A percentile compares a stretch with the other conserved stretches of the same genome.
These are phyloP conservation scores for Pteria penguin DNA, from an alignment of 2,888 invertebrate species.

Conservation along the genomic window DNA sequence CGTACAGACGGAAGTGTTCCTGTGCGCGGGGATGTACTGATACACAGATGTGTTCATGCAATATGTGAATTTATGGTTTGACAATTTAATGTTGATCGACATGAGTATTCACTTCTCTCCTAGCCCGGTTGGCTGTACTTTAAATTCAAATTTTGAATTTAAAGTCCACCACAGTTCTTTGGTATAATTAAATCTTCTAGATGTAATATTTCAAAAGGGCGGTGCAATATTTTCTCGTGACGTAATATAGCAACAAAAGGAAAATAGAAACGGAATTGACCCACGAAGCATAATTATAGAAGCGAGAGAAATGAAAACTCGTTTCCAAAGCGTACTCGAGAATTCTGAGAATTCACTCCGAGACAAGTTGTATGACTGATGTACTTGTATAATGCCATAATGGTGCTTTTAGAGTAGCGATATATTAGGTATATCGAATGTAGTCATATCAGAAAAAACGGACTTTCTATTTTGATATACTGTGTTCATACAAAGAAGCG, in stretches of 20 bases:
- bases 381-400: not conserved
- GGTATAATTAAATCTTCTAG: no score
- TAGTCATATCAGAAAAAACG: constrained; percentile 26
- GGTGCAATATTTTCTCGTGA: not conserved
- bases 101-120: not conserved
- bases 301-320: not conserved
- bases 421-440: not conserved
- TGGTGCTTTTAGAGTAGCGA: constrained; percentile 20
- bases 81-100: not conserved
- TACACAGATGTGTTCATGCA: constrained; percentile 37
- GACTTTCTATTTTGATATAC: constrained; percentile 19
- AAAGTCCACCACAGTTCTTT: no score
- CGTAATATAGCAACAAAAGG: no score
- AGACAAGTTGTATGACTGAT: constrained; percentile 9
- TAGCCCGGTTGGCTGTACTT: not conserved
- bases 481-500: constrained; percentile 18
- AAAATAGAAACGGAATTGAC: no score
- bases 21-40: constrained; percentile 21
- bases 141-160: not conserved
- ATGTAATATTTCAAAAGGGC: no score
- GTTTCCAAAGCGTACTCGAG: not conserved
- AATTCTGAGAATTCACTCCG: not conserved
- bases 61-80: not conserved
- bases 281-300: no score
- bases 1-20: not conserved